These are phyloP conservation scores for Agapornis canus DNA, from an alignment of 2,797 vertebrate species.

Conservation along the genomic window DNA sequence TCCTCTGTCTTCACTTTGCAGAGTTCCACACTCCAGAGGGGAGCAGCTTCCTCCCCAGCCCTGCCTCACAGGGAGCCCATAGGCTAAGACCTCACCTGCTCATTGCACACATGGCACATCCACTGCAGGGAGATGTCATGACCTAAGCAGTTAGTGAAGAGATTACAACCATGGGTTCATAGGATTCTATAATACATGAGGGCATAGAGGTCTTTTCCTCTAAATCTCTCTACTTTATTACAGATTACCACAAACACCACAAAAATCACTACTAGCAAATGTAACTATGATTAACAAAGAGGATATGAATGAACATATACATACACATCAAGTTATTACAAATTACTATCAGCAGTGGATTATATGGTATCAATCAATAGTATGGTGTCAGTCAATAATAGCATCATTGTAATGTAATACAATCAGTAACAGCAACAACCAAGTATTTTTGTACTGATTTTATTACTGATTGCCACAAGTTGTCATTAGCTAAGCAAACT, in stretches of 20 bases:
- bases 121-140: accelerated
- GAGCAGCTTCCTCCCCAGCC: neutral
- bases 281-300: neutral
- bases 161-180: accelerated
- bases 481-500: neutral
- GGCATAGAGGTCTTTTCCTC: neutral
- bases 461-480: neutral
- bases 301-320: neutral
- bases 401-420: neutral
- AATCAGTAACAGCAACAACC: neutral
- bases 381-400: neutral
- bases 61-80: accelerated
- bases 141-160: neutral
- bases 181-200: neutral
- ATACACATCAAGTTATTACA: neutral
- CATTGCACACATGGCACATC: neutral
- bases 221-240: neutral
- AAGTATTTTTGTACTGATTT: neutral
- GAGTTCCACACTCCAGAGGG: neutral
- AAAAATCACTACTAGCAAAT: neutral
- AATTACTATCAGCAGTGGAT: neutral
- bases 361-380: neutral
- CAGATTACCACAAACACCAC: neutral
- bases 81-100: neutral
- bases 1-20: neutral